A percentile compares a stretch with the other conserved stretches of the same genome.
Conservation (phyloP, 2,888 invertebrate species). For the Vesta saturnalis region DNA sequence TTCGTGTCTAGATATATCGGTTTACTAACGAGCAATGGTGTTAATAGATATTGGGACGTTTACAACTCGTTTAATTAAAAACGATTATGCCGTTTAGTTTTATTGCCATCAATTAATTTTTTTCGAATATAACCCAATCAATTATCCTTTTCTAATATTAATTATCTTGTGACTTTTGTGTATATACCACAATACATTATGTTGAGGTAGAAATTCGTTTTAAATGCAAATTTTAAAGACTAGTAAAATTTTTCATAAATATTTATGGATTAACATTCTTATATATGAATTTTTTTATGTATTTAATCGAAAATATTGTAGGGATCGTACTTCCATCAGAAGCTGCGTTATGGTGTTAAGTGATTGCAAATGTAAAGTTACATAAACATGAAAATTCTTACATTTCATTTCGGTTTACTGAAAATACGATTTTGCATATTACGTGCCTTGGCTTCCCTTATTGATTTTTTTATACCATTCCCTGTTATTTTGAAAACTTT, state of each 20-base stretch:
- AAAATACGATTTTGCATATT: too few relatives aligned
- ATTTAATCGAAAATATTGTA: not conserved
- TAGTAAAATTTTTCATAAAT: conserved; percentile 17
- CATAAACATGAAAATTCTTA: too few relatives aligned
- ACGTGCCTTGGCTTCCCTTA: too few relatives aligned
- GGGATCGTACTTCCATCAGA: not conserved
- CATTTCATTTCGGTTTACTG: too few relatives aligned
- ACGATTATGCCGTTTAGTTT: conserved; percentile 28
- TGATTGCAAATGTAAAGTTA: not conserved
- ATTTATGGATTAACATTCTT: conserved; percentile 5
- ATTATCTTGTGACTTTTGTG: not conserved
- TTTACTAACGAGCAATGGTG: conserved; percentile 18
- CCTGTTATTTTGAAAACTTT: too few relatives aligned
- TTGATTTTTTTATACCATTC: too few relatives aligned
- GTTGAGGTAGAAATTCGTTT: conserved; percentile 9
- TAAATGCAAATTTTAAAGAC: conserved; percentile 12
- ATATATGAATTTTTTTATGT: not conserved
- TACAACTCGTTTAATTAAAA: conserved; percentile 35
- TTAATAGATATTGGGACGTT: conserved; percentile 30
- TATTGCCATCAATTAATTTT: conserved; percentile 18
- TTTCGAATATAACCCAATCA: not conserved
- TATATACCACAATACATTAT: not conserved
- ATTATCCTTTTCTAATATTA: not conserved
- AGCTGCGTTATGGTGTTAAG: not conserved
- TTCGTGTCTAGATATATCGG: conserved; percentile 18